Evolutionary conservation across 2,888 invertebrate species (phyloP).

Genomic region (Lasius fuliginosus): DNA sequence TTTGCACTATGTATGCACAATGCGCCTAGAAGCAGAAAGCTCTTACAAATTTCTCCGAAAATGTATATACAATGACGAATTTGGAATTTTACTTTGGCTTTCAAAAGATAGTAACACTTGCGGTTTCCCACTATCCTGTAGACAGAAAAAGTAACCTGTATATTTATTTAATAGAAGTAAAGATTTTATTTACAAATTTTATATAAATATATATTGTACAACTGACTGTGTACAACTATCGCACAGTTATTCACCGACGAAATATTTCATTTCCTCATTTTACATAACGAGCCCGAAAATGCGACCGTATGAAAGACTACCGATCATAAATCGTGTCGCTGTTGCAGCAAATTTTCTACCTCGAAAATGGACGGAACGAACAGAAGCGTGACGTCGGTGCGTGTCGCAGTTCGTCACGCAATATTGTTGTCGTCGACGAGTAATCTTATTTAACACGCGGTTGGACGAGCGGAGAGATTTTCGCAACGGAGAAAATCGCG

Average conservation of each 20-base stretch:
- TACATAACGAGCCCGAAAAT: neutral
- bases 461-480: slow-evolving; percentile 57
- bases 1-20: neutral
- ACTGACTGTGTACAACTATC: too few relatives aligned
- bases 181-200: neutral
- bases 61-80: neutral
- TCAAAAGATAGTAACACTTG: neutral
- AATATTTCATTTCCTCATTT: neutral
- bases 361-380: slow-evolving; percentile 19
- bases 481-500: slow-evolving; percentile 54
- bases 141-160: neutral
- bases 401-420: slow-evolving; percentile 47
- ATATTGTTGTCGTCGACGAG: slow-evolving; percentile 27
- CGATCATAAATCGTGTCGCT: slow-evolving; percentile 17
- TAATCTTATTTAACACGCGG: slow-evolving; percentile 39
- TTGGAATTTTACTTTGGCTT: neutral
- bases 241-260: neutral
- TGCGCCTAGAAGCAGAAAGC: neutral
- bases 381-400: slow-evolving; percentile 49
- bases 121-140: neutral
- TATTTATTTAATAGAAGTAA: neutral
- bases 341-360: slow-evolving; percentile 6
- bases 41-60: neutral
- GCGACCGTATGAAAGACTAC: neutral
- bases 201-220: neutral